These are phyloP conservation scores for Pionites leucogaster DNA, from an alignment of 2,113 vertebrate genomes.

Conservation along the genomic window DNA sequence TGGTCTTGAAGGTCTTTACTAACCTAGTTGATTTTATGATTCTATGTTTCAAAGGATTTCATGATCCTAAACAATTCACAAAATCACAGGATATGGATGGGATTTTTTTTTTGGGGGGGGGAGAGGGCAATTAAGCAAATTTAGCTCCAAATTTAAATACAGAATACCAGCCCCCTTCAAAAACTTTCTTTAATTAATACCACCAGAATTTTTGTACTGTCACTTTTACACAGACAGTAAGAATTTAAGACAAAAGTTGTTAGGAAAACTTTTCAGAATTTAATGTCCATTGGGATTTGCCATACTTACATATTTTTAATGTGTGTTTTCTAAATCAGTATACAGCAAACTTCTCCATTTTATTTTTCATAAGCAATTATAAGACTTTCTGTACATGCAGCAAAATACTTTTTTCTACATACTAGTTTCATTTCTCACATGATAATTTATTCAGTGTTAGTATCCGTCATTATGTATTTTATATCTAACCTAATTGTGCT, in stretches of 20 bases:
- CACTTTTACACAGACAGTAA: not conserved
- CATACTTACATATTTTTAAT: not conserved
- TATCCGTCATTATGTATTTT: not conserved
- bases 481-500: not conserved
- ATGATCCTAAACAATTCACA: not conserved
- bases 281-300: not conserved
- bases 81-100: not conserved
- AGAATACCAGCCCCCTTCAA: not conserved
- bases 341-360: not conserved
- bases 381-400: not conserved
- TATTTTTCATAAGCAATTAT: not conserved
- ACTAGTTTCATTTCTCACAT: not conserved
- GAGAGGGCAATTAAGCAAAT: not conserved
- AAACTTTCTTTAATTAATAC: not conserved
- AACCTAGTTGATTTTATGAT: too few relatives aligned
- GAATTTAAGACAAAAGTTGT: not conserved
- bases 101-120: fast-evolving
- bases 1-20: too few relatives aligned
- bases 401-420: not conserved
- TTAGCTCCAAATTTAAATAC: not conserved
- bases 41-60: not conserved
- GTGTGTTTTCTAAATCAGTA: not conserved
- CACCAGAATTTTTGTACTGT: not conserved
- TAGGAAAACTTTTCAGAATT: not conserved
- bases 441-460: not conserved